Percentiles rank a stretch among this genome's conserved stretches.
Conservation (phyloP, 1,140 invertebrate genomes). For the Elymnias hypermnestra region DNA sequence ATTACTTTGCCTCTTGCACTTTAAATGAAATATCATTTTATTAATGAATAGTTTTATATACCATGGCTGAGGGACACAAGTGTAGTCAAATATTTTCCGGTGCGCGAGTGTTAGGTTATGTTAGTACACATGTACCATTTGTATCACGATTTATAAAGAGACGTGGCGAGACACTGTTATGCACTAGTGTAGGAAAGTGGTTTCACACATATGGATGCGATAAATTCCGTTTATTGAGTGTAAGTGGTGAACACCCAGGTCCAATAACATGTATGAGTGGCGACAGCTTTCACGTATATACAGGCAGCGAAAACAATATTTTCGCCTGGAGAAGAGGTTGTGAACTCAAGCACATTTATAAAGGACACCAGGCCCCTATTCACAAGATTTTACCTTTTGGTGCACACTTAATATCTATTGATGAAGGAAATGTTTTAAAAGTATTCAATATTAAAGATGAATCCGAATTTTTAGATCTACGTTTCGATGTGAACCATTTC, state of each 20-base stretch:
- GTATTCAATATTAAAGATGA: conserved; percentile 92
- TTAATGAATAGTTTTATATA: too few relatives aligned
- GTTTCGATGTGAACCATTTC: conserved; percentile 85
- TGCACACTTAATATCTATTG: conserved; percentile 89
- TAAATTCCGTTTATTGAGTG: conserved; percentile 88
- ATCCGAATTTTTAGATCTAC: conserved; percentile 80
- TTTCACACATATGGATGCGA: conserved; percentile 94
- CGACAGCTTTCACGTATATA: conserved; percentile 90
- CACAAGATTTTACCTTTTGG: conserved; percentile 92
- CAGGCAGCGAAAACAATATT: conserved; percentile 86
- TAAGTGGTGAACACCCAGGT: conserved; percentile 87
- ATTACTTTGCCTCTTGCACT: too few relatives aligned
- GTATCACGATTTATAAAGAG: conserved; percentile 89
- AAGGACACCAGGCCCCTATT: conserved; percentile 85
- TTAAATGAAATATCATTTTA: too few relatives aligned
- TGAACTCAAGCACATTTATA: conserved; percentile 90
- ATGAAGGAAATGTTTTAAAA: conserved; percentile 85
- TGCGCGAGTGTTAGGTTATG: conserved; percentile 91
- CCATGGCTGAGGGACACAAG: conserved; percentile 50
- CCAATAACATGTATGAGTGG: conserved; percentile 90
- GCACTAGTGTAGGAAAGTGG: conserved; percentile 91
- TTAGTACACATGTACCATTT: conserved; percentile 94
- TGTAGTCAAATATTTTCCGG: conserved; percentile 89
- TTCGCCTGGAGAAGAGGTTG: conserved; percentile 92
- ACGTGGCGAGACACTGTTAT: conserved; percentile 91